Evolutionary conservation across 53 echinoderm and acorn worm genomes (phyloP).

Genomic region (Henricia sp.): DNA sequence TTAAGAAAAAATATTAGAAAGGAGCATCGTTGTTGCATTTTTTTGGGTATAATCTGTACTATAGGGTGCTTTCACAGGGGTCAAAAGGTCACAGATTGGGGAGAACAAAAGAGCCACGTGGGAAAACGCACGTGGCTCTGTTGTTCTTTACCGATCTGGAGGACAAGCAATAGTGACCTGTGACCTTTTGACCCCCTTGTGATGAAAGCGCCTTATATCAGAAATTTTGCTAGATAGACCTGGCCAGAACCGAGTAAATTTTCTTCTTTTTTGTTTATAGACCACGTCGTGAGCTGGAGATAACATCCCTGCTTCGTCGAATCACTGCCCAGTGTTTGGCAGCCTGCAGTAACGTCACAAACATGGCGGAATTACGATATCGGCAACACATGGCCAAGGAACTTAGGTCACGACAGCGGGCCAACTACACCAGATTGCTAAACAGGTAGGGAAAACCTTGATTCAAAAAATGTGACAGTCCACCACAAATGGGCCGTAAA

Average conservation of each 20-base stretch:
- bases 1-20: no score
- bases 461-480: no score
- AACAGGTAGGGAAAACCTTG: slow-evolving; percentile 65
- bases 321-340: slow-evolving; percentile 63
- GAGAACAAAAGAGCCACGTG: no score
- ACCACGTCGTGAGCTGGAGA: slow-evolving; percentile 77
- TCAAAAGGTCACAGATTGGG: no score
- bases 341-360: slow-evolving; percentile 55
- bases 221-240: neutral
- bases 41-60: no score
- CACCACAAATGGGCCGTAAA: no score
- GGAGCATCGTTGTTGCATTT: no score
- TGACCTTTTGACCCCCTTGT: neutral
- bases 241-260: neutral
- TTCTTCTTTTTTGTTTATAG: slow-evolving; percentile 11
- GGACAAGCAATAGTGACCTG: no score
- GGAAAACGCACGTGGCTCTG: no score
- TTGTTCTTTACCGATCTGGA: no score
- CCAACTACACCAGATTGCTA: slow-evolving; percentile 80
- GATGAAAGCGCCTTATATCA: neutral
- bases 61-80: no score
- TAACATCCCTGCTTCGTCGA: slow-evolving; percentile 68
- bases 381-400: slow-evolving; percentile 73
- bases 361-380: slow-evolving; percentile 60
- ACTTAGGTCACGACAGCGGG: slow-evolving; percentile 90